Evolutionary conservation across 2,113 vertebrate species (phyloP).

Genomic region (Elephas maximus): DNA sequence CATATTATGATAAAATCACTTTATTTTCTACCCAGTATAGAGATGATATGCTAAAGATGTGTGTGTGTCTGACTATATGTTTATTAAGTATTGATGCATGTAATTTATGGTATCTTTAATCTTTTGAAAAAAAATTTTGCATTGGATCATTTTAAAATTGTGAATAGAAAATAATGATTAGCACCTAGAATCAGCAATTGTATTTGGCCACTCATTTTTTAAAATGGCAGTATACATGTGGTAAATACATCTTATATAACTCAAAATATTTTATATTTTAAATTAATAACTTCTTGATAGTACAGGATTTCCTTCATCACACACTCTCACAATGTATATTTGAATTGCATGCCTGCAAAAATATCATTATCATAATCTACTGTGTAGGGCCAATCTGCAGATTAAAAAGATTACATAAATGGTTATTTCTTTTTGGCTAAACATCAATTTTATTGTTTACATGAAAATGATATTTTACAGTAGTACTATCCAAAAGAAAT

Average conservation of each 20-base stretch:
- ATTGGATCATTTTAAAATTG: neutral
- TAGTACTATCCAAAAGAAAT: neutral
- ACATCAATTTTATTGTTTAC: neutral
- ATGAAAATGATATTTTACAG: neutral
- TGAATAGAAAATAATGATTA: neutral
- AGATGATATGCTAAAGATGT: neutral
- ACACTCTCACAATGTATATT: constrained; percentile 63
- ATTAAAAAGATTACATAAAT: neutral
- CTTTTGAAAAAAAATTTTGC: neutral
- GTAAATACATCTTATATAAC: neutral
- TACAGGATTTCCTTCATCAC: constrained; percentile 41
- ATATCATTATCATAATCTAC: constrained; percentile 73
- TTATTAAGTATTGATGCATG: neutral
- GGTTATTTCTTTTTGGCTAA: neutral
- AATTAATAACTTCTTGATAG: constrained; percentile 59
- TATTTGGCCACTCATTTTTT: neutral
- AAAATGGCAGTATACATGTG: neutral
- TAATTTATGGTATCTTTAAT: neutral
- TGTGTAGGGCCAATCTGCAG: constrained; percentile 40
- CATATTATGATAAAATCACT: neutral
- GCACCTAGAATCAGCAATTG: neutral
- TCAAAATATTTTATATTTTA: constrained; percentile 47
- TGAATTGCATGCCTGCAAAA: constrained; percentile 76
- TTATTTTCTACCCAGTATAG: neutral
- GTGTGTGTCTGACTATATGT: neutral